phyloP scores from a whole-genome alignment of 2,113 vertebrate species.

The Myxocyprinus asiaticus region DNA sequence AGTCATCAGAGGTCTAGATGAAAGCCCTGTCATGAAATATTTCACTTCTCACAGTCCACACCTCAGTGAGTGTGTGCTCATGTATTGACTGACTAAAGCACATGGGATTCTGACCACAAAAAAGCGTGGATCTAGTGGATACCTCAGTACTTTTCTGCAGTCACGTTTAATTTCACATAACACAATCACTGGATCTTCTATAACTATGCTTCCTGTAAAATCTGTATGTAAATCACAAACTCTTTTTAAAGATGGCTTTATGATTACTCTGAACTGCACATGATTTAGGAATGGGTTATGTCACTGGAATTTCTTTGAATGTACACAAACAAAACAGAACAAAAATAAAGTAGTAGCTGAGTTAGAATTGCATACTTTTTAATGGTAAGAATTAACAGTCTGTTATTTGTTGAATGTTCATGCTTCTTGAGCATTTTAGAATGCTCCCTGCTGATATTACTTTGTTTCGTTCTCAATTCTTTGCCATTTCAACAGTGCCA shows the following conservation, averaged over 20 bases:
- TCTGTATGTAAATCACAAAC: not conserved
- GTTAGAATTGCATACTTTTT: too few relatives aligned
- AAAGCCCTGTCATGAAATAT: constrained; percentile 71
- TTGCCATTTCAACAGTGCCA: constrained; percentile 44
- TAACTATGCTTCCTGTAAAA: not conserved
- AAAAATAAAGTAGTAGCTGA: too few relatives aligned
- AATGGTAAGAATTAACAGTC: too few relatives aligned
- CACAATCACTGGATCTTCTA: not conserved
- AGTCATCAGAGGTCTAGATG: constrained; percentile 68
- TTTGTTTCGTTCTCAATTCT: not conserved
- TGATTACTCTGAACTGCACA: not conserved
- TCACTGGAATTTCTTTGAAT: too few relatives aligned
- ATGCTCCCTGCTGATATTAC: not conserved
- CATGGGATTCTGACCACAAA: constrained; percentile 57
- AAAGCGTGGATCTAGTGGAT: not conserved
- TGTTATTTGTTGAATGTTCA: not conserved
- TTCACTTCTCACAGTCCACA: constrained; percentile 62
- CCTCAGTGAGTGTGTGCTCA: constrained; percentile 38
- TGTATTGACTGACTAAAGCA: constrained; percentile 54
- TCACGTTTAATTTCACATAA: constrained; percentile 14
- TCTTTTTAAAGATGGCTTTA: not conserved
- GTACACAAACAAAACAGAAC: too few relatives aligned
- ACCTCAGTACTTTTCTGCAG: not conserved
- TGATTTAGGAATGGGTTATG: not conserved
- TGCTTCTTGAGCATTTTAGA: not conserved